Conservation (phyloP, 2,113 vertebrate genomes). For the Aphelocoma coerulescens region DNA sequence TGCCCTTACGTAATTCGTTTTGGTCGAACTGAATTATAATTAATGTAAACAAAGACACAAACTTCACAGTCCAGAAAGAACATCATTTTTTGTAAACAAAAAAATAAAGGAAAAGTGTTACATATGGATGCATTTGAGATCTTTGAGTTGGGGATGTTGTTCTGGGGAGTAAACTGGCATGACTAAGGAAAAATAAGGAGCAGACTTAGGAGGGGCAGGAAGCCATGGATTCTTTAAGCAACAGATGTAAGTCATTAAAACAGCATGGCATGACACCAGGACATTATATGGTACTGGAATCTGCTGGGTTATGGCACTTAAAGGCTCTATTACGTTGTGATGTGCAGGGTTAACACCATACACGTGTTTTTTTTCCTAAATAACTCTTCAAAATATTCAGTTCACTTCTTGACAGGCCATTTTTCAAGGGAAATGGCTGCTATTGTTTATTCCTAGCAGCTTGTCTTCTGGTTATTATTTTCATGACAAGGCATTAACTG, state of each 20-base stretch:
- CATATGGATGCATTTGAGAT: neutral
- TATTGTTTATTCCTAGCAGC: neutral
- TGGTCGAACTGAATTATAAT: neutral
- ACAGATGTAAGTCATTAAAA: neutral
- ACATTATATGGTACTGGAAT: neutral
- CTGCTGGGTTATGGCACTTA: rapidly evolving
- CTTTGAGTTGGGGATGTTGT: neutral
- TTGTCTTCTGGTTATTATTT: neutral
- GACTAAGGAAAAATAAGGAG: neutral
- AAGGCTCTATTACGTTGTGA: neutral
- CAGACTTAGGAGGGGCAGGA: neutral
- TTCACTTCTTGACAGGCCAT: neutral
- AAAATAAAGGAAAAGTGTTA: too few relatives aligned
- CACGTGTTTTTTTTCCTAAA: neutral
- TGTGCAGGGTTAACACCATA: neutral
- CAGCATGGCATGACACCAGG: neutral
- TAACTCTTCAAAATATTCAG: neutral
- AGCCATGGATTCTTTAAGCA: neutral
- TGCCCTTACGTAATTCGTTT: neutral
- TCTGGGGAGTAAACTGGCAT: neutral
- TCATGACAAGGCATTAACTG: neutral
- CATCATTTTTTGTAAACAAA: neutral
- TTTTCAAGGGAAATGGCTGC: neutral
- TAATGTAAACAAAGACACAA: neutral
- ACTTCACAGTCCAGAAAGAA: neutral